phyloP scores from a whole-genome alignment of 2,797 vertebrate genomes.

The Coracias cyanogaster region DNA sequence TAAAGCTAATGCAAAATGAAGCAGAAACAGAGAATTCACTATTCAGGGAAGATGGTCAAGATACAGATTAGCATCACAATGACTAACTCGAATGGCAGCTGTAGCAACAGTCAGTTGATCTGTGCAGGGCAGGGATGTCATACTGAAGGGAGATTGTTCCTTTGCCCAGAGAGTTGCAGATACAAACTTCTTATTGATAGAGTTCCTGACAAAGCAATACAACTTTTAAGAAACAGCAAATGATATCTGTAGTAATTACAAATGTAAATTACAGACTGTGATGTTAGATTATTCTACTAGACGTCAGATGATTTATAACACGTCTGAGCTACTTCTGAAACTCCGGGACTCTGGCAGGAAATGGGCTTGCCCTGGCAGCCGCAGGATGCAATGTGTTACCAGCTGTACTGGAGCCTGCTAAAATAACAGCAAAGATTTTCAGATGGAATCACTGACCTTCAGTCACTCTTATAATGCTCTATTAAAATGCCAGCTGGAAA shows the following conservation, averaged over 20 bases:
- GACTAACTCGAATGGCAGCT: background rate
- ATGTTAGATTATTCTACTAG: background rate
- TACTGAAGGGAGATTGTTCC: background rate
- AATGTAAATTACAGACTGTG: background rate
- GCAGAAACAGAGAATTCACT: background rate
- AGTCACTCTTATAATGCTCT: background rate
- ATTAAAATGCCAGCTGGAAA: slow-evolving; percentile 5
- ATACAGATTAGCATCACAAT: background rate
- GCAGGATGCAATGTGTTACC: background rate
- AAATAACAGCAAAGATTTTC: background rate
- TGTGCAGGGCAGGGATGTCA: background rate
- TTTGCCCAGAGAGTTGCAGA: background rate
- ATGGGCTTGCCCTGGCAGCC: background rate
- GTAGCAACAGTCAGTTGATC: background rate
- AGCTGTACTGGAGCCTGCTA: background rate
- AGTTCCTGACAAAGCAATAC: background rate
- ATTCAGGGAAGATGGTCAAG: background rate
- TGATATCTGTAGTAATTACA: background rate
- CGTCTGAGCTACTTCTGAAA: background rate
- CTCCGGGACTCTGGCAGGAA: background rate
- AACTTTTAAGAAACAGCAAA: background rate
- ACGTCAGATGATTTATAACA: background rate
- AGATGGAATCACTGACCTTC: background rate
- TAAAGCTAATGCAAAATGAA: background rate
- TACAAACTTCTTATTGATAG: background rate